Evolutionary conservation across 2,797 vertebrate species (phyloP), one percentile per base, ranked within the genome.

Genomic region (Pseudomugil tenellus): DNA sequence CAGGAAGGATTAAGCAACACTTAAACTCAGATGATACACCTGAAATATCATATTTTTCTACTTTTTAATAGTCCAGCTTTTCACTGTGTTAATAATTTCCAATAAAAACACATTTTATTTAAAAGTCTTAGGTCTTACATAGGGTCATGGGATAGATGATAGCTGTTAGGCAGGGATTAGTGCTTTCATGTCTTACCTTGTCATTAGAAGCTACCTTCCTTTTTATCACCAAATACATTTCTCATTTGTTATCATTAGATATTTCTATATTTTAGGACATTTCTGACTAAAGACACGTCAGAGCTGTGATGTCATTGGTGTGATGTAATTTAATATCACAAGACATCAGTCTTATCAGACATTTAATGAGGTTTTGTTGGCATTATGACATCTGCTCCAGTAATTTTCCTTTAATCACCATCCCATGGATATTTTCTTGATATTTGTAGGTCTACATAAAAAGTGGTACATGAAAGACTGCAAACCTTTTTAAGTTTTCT

Each of bases 1-100:
- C 87, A 74, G 86, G 78, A 92, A 90, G 84, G 78, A 84, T 85
- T 72, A 81, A 73, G 80, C 66, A 86, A 87, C 85, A 90, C 77
- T 86, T 78, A 81, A 48, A 49, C 26, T 63, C 65, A 62, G 37
- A 72, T 49, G 59, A 86, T 82, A 75, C 61, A 70, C 66, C 67
- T 83, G 70, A 87, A 79, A 84, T 63, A 85, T 81, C 57, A 79
- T 71, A 54, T 80, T 61, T 72, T 81, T 83, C 58, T 39, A 62
- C 43, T 70, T 81, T 83, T 74, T 70, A 62, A 80, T 61, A 67
- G 51, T 54, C 76, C 58, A 37, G 61, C 54, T 72, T 80, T 80
- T 80, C 25, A 76, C 28, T 72, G 37, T 39, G 57, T 67, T 67
- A 23, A 66, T 5, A 28, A 77, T 79, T 74, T 59, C 57, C 58